A percentile compares a stretch with the other conserved stretches of the same genome.
Conservation (phyloP, 2,888 invertebrate genomes). For the Drosophila anomalata region DNA sequence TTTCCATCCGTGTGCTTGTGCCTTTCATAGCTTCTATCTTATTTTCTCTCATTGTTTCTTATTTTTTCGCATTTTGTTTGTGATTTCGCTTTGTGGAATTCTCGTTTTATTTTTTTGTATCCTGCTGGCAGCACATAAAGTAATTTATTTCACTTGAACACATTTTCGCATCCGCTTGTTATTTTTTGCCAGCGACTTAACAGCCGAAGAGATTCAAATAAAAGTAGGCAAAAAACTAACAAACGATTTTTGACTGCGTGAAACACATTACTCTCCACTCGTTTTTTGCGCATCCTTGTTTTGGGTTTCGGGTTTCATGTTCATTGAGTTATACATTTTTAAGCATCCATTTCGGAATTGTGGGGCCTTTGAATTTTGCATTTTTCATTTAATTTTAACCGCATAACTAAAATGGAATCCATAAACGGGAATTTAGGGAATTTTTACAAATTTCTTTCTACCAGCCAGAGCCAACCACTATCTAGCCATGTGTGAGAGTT, state of each 20-base stretch:
- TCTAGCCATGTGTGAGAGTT: constrained; percentile 56
- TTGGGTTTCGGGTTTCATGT: constrained; percentile 57
- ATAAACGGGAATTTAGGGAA: constrained; percentile 20
- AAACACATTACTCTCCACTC: constrained; percentile 32
- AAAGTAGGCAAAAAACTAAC: constrained; percentile 13
- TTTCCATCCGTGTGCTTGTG: constrained; percentile 44
- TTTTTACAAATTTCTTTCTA: constrained; percentile 25
- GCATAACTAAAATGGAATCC: constrained; percentile 26
- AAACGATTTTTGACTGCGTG: constrained; percentile 25
- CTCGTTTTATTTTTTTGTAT: constrained; percentile 33
- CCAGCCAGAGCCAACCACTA: constrained; percentile 4
- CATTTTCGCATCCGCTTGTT: constrained; percentile 58
- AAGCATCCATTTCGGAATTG: constrained; percentile 61
- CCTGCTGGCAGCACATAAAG: constrained; percentile 52
- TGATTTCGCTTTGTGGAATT: constrained; percentile 55
- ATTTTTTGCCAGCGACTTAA: constrained; percentile 49
- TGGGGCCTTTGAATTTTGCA: constrained; percentile 43
- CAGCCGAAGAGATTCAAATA: constrained; percentile 42
- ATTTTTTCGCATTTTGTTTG: constrained; percentile 29
- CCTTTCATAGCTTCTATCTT: constrained; percentile 14
- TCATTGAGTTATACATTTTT: constrained; percentile 66
- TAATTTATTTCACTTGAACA: constrained; percentile 79
- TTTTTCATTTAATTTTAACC: constrained; percentile 41
- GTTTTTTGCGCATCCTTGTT: constrained; percentile 11
- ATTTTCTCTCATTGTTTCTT: constrained; percentile 43